These are phyloP conservation scores for Piliocolobus tephrosceles DNA, from an alignment of 2,113 vertebrate species.

Conservation along the genomic window DNA sequence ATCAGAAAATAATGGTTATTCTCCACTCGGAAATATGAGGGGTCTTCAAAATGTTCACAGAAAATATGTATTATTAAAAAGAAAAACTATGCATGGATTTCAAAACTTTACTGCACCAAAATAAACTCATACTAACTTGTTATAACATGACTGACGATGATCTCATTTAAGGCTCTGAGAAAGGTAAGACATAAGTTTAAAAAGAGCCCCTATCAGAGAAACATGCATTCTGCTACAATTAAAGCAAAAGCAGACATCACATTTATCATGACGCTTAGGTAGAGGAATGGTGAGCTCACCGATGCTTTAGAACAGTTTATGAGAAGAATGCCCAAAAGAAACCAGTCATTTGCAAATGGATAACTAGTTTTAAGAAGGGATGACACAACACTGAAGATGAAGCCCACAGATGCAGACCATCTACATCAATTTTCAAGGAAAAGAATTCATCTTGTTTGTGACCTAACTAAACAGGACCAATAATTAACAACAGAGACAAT, in stretches of 20 bases:
- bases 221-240: not conserved
- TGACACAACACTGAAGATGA: not conserved
- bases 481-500: not conserved
- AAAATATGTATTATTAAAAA: not conserved
- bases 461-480: not conserved
- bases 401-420: not conserved
- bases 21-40: not conserved
- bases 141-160: not conserved
- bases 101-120: not conserved
- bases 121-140: not conserved
- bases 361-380: not conserved
- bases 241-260: not conserved
- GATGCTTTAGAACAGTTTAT: not conserved
- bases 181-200: not conserved
- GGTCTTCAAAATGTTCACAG: not conserved
- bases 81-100: not conserved
- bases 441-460: not conserved
- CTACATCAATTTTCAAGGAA: not conserved
- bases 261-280: not conserved
- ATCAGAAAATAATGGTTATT: constrained; percentile 8
- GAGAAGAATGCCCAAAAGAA: not conserved
- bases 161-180: not conserved
- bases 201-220: not conserved
- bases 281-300: not conserved
- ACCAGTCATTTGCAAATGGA: not conserved